A percentile compares a stretch with the other conserved stretches of the same genome.
phyloP scores from a whole-genome alignment of 2,797 vertebrate species.

The Vireo griseus region DNA sequence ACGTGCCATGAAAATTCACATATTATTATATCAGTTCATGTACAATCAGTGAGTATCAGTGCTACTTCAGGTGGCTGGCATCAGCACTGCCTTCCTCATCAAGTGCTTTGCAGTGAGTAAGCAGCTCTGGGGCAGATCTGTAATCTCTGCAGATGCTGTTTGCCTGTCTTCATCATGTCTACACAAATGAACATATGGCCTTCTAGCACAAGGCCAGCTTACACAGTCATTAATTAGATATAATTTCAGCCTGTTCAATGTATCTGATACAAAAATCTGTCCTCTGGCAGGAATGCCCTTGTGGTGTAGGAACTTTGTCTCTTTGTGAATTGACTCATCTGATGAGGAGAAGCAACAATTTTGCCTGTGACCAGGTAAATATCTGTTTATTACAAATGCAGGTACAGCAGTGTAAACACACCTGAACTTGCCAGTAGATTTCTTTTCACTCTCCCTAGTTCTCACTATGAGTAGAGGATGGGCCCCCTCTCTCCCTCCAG shows the following conservation, averaged over 20 bases:
- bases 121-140: constrained; percentile 9
- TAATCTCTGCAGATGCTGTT: constrained; percentile 45
- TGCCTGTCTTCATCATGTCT: background rate
- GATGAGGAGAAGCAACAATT: background rate
- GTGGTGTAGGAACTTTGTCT: background rate
- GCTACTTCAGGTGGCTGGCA: constrained; percentile 8
- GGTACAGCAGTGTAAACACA: background rate
- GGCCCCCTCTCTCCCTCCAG: background rate
- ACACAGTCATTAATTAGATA: constrained; percentile 28
- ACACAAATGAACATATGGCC: constrained; percentile 34
- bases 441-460: background rate
- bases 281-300: background rate
- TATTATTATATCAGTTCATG: background rate
- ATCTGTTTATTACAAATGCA: background rate
- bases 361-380: background rate
- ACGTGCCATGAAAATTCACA: accelerated
- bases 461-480: background rate
- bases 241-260: background rate
- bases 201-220: constrained; percentile 18
- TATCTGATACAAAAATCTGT: background rate
- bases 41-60: background rate
- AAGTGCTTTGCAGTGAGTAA: background rate
- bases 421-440: background rate
- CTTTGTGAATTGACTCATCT: background rate
- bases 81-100: background rate